Evolutionary conservation across 2,113 vertebrate genomes (phyloP), one percentile per base, ranked within the genome.

Genomic region (Eulemur rufifrons): DNA sequence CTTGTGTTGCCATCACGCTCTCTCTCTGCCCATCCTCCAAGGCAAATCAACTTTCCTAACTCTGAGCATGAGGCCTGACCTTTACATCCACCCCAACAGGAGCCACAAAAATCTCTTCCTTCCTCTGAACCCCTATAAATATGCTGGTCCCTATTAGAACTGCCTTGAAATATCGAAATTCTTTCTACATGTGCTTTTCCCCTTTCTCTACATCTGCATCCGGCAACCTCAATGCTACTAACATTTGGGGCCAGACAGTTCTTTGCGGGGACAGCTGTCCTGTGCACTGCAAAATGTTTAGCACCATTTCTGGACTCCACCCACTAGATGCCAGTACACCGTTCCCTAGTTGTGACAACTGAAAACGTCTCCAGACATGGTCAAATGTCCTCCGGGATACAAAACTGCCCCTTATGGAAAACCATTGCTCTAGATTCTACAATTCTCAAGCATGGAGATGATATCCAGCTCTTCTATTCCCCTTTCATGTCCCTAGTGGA

Each of bases 121-220:
- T 74, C 39, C 25, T 64, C 15, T 13, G 47, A 88, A 39, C 6
- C 12, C 52, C 71, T 37, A 12, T 45, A 11, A 76, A 23, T 1
- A 42, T 14, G 18, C 42, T 37, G 17, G 32, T 42, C 39, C 10
- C 15, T 71, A 29, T 29, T 23, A 20, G 18, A 15, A 52, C 23
- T 0, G 1, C 21, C 27, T 71, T 45, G 56, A 86, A 86, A 37
- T 1, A 29, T 4, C 15, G 13, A 54, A 68, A 77, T 59, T 39
- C 73, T 42, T 8, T 50, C 66, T 25, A 13, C 0, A 0, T 9
- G 1, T 39, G 74, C 25, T 20, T 52, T 59, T 14, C 4, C 25
- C 50, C 42, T 37, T 47, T 39, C 59, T 95, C 64, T 45, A 27
- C 7, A 32, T 14, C 15, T 42, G 59, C 27, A 8, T 34, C 47